phyloP scores from a whole-genome alignment of 2,888 invertebrate species.

The Labia minor region DNA sequence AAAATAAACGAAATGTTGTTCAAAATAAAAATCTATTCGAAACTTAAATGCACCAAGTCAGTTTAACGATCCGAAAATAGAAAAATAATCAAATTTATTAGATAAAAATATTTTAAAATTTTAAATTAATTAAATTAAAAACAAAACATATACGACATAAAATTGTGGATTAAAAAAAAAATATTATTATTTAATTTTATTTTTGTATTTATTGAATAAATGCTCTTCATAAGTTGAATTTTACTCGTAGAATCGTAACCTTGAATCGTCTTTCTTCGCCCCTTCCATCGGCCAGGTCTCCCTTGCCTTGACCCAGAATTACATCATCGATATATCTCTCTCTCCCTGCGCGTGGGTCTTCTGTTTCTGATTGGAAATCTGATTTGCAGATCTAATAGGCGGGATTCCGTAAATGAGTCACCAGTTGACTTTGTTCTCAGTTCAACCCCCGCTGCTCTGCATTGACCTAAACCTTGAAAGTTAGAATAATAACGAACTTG shows the following conservation, averaged over 20 bases:
- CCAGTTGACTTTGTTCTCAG: not conserved
- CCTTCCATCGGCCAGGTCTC: not conserved
- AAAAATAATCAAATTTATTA: too few species aligned
- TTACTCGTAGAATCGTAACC: not conserved
- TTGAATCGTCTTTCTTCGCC: not conserved
- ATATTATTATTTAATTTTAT: too few species aligned
- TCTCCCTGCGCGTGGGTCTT: slow-evolving; percentile 2
- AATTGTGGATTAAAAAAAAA: too few species aligned
- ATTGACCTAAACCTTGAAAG: not conserved
- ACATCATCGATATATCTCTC: not conserved
- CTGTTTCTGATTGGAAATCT: not conserved
- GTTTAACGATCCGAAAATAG: too few species aligned
- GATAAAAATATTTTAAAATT: too few species aligned
- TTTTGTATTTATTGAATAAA: not conserved
- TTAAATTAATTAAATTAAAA: too few species aligned
- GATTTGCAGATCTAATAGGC: not conserved
- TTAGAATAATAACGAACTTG: too few species aligned
- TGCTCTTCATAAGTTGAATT: not conserved
- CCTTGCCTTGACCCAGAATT: slow-evolving; percentile 13
- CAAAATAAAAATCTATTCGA: too few species aligned
- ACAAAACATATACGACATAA: too few species aligned
- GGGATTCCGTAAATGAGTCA: not conserved
- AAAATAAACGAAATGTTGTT: too few species aligned
- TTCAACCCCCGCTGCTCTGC: not conserved
- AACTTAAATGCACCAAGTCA: too few species aligned